Conservation (phyloP, 2,888 invertebrate species). For the Drosophila rubida region DNA sequence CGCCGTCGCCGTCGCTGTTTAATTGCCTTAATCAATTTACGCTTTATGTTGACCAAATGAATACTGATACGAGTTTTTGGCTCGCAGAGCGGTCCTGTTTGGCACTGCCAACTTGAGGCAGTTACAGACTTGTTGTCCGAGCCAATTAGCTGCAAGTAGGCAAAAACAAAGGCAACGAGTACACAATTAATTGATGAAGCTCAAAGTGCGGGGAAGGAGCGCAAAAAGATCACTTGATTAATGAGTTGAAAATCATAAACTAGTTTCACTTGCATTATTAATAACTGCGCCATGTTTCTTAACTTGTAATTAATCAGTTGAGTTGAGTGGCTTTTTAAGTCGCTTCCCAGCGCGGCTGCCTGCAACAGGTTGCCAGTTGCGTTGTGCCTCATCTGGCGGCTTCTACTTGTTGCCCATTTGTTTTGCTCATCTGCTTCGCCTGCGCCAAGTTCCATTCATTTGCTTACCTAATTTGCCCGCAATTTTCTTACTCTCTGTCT, state of each 20-base stretch:
- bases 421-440: slow-evolving; percentile 44
- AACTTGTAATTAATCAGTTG: slow-evolving; percentile 17
- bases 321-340: not conserved
- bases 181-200: slow-evolving; percentile 41
- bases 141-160: slow-evolving; percentile 54
- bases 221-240: slow-evolving; percentile 2
- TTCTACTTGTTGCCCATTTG: slow-evolving; percentile 28
- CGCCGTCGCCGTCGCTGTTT: slow-evolving; percentile 30
- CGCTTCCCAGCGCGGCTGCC: not conserved
- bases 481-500: slow-evolving; percentile 12
- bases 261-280: not conserved
- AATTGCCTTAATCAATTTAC: slow-evolving; percentile 73
- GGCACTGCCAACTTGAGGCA: slow-evolving; percentile 9
- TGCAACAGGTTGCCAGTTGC: slow-evolving; percentile 15
- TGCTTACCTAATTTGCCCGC: slow-evolving; percentile 41
- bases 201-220: not conserved
- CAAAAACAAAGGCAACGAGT: slow-evolving; percentile 7
- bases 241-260: slow-evolving; percentile 9
- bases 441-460: slow-evolving; percentile 10
- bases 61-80: slow-evolving; percentile 57
- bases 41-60: slow-evolving; percentile 65
- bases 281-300: slow-evolving; percentile 5
- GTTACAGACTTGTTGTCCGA: slow-evolving; percentile 42
- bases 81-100: slow-evolving; percentile 15
- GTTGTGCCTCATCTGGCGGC: slow-evolving; percentile 3